Conservation (phyloP, 2,888 invertebrate species). For the Nemapogon koenigi region DNA sequence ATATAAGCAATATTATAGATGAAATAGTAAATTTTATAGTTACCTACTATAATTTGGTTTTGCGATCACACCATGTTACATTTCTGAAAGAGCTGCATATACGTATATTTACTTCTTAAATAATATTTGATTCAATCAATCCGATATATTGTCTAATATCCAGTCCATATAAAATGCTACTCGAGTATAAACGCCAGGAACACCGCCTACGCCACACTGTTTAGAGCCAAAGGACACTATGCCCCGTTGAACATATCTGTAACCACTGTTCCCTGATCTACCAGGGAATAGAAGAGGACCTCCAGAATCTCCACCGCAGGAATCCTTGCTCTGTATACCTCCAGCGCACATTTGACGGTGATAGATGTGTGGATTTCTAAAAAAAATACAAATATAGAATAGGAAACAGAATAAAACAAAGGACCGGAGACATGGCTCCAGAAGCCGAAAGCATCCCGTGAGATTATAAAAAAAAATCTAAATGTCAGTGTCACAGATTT, state of each 20-base stretch:
- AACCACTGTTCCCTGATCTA: constrained; percentile 26
- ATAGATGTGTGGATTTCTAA: constrained; percentile 31
- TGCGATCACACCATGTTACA: too few relatives aligned
- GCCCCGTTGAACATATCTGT: constrained; percentile 66
- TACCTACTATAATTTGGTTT: too few relatives aligned
- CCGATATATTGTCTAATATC: constrained; percentile 59
- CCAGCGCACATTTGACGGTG: constrained; percentile 63
- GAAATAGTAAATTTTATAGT: too few relatives aligned
- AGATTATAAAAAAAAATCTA: too few relatives aligned
- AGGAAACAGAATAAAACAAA: background rate
- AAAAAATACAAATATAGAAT: constrained; percentile 13
- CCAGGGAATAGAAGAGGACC: constrained; percentile 66
- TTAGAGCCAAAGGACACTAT: constrained; percentile 64
- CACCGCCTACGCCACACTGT: constrained; percentile 50
- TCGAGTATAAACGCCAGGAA: constrained; percentile 68
- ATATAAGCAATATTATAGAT: too few relatives aligned
- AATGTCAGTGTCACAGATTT: too few relatives aligned
- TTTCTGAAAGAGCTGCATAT: too few relatives aligned
- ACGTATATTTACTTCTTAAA: too few relatives aligned
- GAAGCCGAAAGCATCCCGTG: too few relatives aligned
- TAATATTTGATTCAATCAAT: constrained; percentile 16
- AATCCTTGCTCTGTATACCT: constrained; percentile 59
- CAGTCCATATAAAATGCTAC: constrained; percentile 62
- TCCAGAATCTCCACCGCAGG: constrained; percentile 73
- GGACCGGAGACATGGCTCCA: background rate